Percentiles rank a stretch among this genome's conserved stretches.
Conservation (phyloP, 1,140 invertebrate genomes). For the Diorhabda carinulata region DNA sequence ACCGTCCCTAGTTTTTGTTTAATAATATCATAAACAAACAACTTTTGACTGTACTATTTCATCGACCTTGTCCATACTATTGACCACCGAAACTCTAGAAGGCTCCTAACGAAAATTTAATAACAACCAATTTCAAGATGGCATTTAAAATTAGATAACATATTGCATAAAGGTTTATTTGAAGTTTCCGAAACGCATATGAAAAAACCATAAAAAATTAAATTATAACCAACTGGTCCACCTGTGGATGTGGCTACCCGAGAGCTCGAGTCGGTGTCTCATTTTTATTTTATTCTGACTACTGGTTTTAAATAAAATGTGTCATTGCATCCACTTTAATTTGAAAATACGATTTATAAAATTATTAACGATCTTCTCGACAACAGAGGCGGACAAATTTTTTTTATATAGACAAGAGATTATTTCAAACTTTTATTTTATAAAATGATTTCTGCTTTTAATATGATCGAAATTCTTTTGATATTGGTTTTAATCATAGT, state of each 20-base stretch:
- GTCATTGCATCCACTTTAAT: constrained; percentile 43
- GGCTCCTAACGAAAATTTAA: constrained; percentile 19
- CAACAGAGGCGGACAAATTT: neutral
- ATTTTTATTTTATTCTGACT: constrained; percentile 42
- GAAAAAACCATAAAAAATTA: constrained; percentile 37
- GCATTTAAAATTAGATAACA: constrained; percentile 32
- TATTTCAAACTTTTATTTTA: too few species aligned
- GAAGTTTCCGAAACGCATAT: constrained; percentile 32
- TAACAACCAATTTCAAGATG: constrained; percentile 27
- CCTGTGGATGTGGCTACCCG: constrained; percentile 25
- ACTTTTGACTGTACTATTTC: too few species aligned
- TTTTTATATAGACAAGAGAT: too few species aligned
- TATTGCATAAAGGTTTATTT: constrained; percentile 35
- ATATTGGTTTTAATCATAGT: too few species aligned
- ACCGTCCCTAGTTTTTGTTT: too few species aligned
- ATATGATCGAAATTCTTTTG: too few species aligned
- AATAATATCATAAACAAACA: too few species aligned
- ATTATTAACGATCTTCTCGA: constrained; percentile 28
- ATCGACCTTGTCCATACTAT: neutral
- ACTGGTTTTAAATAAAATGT: constrained; percentile 47
- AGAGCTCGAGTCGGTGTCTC: constrained; percentile 16
- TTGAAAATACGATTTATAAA: constrained; percentile 42
- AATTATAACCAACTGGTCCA: constrained; percentile 21
- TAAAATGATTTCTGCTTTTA: too few species aligned
- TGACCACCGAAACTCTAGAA: neutral